Base-by-base conservation (phyloP, 1,140 invertebrate species). In the Drosophila nikananu region DNA sequence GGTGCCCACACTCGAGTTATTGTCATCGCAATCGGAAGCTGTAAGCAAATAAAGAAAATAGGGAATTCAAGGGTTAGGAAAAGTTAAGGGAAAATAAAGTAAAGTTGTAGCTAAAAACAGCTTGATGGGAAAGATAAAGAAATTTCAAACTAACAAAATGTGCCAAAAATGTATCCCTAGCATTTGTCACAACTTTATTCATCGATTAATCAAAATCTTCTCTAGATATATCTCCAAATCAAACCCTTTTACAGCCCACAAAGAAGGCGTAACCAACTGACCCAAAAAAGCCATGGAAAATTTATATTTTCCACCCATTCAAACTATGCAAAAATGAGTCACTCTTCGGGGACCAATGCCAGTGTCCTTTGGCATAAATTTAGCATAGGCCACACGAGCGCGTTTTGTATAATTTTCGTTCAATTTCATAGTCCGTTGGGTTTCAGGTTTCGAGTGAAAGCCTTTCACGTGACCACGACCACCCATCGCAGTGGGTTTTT, bases 391-490 rank as follows among this genome's bases (percentile, higher is more conserved):
- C 65, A 54, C 64, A 71, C 64, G 62, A 66, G 52, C 59, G 65
- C 52, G 66, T 78, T 91, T 78, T 91, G 87, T 82, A 87, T 91
- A 91, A 91, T 91, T 91, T 83, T 80, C 60, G 73, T 89, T 87
- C 91, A 91, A 92, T 92, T 92, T 92, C 91, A 92, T 90, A 90
- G 87, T 91, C 86, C 62, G 79, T 76, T 92, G 91, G 61, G 64
- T 78, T 89, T 81, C 42, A 35, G 54, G 55, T 68, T 44, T 49
- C 51, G 73, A 70, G 72, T 80, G 77, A 89, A 91, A 90, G 86
- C 73, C 82, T 86, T 91, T 91, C 67, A 65, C 72, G 59, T 64
- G 72, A 73, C 75, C 86, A 90, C 54, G 71, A 70, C 74, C 86
- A 90, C 67, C 66, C 81, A 84, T 37, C 41, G 49, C 57, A 66